A percentile compares a stretch with the other conserved stretches of the same genome.
These are phyloP conservation scores for Gonatopus flavifemur DNA, from an alignment of 1,140 invertebrate species.

Conservation along the genomic window DNA sequence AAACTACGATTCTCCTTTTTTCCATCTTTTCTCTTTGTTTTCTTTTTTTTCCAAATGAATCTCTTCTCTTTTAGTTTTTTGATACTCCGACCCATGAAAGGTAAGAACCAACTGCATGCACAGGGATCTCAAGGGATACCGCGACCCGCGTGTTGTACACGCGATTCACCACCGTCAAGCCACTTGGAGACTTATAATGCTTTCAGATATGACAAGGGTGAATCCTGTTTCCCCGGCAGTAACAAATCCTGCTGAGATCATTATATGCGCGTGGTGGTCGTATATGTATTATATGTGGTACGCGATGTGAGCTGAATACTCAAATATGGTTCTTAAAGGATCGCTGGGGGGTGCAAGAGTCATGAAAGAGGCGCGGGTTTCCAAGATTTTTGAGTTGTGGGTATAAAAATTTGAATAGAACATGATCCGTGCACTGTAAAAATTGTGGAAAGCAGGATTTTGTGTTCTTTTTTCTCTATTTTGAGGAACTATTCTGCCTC, in stretches of 20 bases:
- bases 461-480: no score
- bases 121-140: neutral
- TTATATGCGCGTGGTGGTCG: no score
- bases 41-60: conserved; percentile 17
- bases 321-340: no score
- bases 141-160: conserved; percentile 20
- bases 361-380: no score
- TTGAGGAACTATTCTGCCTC: no score
- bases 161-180: conserved; percentile 20
- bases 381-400: no score
- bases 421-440: no score
- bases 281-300: no score
- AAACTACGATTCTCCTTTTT: conserved; percentile 26
- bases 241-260: neutral
- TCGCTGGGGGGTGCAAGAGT: no score
- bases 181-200: neutral
- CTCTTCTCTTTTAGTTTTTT: conserved; percentile 6
- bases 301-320: no score
- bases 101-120: neutral
- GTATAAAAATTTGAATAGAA: no score
- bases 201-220: conserved; percentile 3
- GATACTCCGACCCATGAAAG: neutral
- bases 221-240: conserved; percentile 5
- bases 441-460: no score
- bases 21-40: conserved; percentile 13